phyloP scores from a whole-genome alignment of 2,797 vertebrate genomes.

The Smutsia temminckii region DNA sequence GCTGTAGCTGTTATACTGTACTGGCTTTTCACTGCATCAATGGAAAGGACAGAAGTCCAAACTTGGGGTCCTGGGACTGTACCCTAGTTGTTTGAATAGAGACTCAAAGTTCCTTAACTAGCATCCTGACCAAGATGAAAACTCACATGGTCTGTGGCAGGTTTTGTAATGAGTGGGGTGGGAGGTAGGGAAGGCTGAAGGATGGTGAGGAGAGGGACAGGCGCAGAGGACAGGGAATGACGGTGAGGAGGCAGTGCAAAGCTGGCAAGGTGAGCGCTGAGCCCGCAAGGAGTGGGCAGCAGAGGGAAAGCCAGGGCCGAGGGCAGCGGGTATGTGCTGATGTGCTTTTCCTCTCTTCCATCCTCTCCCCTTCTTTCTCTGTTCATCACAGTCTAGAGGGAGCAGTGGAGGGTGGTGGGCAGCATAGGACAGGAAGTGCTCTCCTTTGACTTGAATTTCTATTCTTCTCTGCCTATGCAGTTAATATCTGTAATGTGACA shows the following conservation, averaged over 20 bases:
- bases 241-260: no score
- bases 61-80: background rate
- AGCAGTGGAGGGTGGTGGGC: background rate
- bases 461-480: background rate
- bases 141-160: background rate
- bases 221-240: background rate
- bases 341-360: background rate
- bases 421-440: no score
- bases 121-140: background rate
- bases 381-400: background rate
- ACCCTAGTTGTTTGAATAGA: background rate
- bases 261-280: background rate
- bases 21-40: background rate
- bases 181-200: background rate
- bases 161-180: background rate
- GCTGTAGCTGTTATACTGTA: background rate
- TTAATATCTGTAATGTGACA: background rate
- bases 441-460: background rate
- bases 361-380: background rate
- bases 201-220: background rate
- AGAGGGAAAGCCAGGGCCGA: accelerated
- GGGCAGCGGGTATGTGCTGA: accelerated
- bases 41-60: background rate
- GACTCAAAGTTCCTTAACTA: background rate
- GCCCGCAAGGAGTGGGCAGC: accelerated